Evolutionary conservation across 2,113 vertebrate genomes (phyloP).

Genomic region (Mola mola): DNA sequence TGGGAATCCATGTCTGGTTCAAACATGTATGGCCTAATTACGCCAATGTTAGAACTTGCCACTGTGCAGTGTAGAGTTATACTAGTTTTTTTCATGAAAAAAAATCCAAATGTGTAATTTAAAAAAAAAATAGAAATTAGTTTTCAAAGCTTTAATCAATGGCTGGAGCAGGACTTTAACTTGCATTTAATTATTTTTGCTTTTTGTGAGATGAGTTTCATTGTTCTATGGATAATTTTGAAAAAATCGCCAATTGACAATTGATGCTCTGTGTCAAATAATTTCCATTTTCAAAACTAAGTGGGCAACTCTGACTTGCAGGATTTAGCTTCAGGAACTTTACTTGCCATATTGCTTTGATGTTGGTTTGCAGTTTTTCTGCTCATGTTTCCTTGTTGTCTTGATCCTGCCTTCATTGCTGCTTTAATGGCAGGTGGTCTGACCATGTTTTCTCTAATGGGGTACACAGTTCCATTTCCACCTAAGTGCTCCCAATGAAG

Average conservation of each 20-base stretch:
- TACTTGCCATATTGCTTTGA: not conserved
- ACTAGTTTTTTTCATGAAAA: too few relatives aligned
- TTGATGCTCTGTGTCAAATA: not conserved
- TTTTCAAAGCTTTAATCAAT: too few relatives aligned
- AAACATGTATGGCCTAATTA: too few relatives aligned
- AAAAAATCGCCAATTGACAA: not conserved
- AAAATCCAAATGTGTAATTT: too few relatives aligned
- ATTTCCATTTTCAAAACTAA: constrained; percentile 3
- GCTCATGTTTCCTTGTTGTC: not conserved
- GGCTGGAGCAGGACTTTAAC: too few relatives aligned
- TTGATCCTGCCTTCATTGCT: not conserved
- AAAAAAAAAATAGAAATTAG: too few relatives aligned
- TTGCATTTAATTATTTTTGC: not conserved
- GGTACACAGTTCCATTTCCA: too few relatives aligned
- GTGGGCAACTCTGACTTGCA: not conserved
- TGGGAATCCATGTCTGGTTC: too few relatives aligned
- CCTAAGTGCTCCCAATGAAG: too few relatives aligned
- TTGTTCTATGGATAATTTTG: not conserved
- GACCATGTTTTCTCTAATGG: too few relatives aligned
- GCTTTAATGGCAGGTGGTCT: not conserved
- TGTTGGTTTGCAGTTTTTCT: not conserved
- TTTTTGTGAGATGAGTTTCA: not conserved
- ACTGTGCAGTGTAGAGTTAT: too few relatives aligned
- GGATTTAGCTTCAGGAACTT: not conserved
- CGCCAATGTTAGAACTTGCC: too few relatives aligned